Evolutionary conservation across 2,888 invertebrate species (phyloP).

Genomic region (Drosophila paucipuncta): DNA sequence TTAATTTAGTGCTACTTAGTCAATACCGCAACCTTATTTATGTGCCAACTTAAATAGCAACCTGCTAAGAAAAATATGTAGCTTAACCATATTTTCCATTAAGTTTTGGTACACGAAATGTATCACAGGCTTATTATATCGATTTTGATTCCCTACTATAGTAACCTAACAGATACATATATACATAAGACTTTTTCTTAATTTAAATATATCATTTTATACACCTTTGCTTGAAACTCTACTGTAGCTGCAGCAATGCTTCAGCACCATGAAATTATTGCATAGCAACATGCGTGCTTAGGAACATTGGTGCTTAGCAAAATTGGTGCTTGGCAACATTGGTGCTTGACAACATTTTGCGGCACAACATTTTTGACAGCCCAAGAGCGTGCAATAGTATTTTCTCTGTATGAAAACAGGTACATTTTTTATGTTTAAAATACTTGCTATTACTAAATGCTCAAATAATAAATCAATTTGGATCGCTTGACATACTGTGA

Average conservation of each 20-base stretch:
- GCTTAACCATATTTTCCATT: not conserved
- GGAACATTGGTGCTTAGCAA: conserved; percentile 4
- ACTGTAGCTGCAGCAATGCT: not conserved
- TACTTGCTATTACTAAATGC: not conserved
- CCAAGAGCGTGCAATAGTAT: conserved; percentile 34
- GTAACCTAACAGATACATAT: not conserved
- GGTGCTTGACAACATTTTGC: conserved; percentile 4
- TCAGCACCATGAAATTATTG: not conserved
- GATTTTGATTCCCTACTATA: not conserved
- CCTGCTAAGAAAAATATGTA: not conserved
- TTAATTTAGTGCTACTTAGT: not conserved
- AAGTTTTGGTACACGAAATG: not conserved
- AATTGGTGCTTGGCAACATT: conserved; percentile 7
- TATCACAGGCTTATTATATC: not conserved
- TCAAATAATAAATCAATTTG: not conserved
- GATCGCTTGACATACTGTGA: not conserved
- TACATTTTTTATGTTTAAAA: not conserved
- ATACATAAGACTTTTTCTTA: not conserved
- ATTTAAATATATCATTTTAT: not conserved
- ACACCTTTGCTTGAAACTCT: not conserved
- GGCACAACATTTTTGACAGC: conserved; percentile 12
- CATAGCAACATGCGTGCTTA: not conserved
- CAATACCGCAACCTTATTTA: not conserved
- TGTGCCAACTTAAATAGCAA: not conserved
- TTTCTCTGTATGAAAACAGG: not conserved